Evolutionary conservation across 2,888 invertebrate species (phyloP), one percentile per base, ranked within the genome.

Genomic region (Neria commutata): DNA sequence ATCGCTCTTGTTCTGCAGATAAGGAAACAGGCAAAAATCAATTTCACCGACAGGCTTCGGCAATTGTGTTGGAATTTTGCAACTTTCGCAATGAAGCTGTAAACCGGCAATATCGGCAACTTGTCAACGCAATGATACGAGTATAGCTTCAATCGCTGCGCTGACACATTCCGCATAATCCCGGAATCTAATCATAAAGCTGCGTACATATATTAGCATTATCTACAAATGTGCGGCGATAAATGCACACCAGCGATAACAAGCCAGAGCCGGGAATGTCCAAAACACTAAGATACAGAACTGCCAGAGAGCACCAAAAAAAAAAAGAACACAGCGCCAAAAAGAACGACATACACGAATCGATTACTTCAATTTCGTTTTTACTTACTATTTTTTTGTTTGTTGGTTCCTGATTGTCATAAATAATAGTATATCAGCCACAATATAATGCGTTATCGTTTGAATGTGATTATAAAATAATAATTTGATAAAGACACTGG

Each of bases 401-500:
- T 51, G 5, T 42, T 16, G 50, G 24, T 45, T 49, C 49, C 47
- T 4, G n/a, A 37, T 6, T 14, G 37, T 37, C 37, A n/a, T 37
- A 37, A 37, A 37, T 37, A 37, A 37, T n/a, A 29, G 5, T 5
- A 29, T 37, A 14, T 37, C n/a, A n/a, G 37, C n/a, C 37, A 29
- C n/a, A 37, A 14, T n/a, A 5, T 10, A 29, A 29, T 29, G 29
- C 46, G 37, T 17, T 62, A 65, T 56, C 58, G 53, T 17, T 23
- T 19, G 16, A 46, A 60, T 48, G 60, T 54, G 37, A 29, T 49
- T 60, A 60, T 61, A 57, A 56, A 63, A 21, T 26, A 53, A 61
- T 61, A 63, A 61, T 46, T 6, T 37, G 37, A 53, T 16, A 46
- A 45, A 63, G 51, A 54, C 52, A 56, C 56, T 56, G 54, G 17